Base-by-base conservation (phyloP, 2,113 vertebrate species). In the Lycocorax pyrrhopterus region DNA sequence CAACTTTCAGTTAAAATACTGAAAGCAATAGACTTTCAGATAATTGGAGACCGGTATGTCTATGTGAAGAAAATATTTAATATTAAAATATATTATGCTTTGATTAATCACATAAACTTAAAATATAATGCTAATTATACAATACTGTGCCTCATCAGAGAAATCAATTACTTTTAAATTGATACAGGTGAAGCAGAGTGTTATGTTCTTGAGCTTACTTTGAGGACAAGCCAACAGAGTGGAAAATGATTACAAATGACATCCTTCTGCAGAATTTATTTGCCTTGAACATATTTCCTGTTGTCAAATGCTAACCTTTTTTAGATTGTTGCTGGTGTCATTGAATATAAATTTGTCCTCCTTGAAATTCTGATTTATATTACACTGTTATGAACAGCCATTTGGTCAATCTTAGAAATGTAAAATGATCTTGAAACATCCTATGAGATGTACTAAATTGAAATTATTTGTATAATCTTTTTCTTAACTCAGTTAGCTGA, bases 401-500 rank as follows among this genome's bases (percentile, higher is more conserved):
- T 79, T 90, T 83, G 82, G 71, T 91, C 62, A 74, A 4, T 67
- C 39, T 53, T 64, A 78, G 53, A 89, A 83, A 83, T 72, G 33
- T 62, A 67, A 87, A 93, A 69, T 49, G 30, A 71, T 94, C 55
- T 59, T 72, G 76, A 78, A 90, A 56, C 49, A 77, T 84, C 59
- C 71, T 89, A 4, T 56, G 41, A 91, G 49, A 79, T 69, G 66
- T 73, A n/a, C 59, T 35, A 55, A 91, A 79, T n/a, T 92, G 76
- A 90, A 94, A 92, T 87, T 73, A 58, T 77, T 86, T 82, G 44
- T 74, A 16, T 96, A 60, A 76, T 85, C 64, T 62, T 91, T 96
- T 95, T 93, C 91, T 95, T 98, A 98, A 98, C 98, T 97, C 98
- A 97, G 92, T 92, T 97, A 93, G 96, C 83, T 96, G 96, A 93